phyloP scores from a whole-genome alignment of 2,888 invertebrate genomes.

The Leptinotarsa juncta region DNA sequence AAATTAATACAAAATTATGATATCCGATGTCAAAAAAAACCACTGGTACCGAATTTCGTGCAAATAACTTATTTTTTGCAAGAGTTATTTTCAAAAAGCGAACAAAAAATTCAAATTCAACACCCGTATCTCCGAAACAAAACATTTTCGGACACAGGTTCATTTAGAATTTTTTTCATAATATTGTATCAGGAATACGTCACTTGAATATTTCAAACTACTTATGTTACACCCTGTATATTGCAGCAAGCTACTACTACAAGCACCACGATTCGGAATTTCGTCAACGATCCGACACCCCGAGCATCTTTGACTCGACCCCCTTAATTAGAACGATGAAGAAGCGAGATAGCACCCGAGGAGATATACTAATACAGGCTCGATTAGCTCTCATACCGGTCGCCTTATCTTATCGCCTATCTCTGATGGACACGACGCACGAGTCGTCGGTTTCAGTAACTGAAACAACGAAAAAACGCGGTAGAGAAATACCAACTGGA shows the following conservation, averaged over 20 bases:
- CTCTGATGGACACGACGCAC: constrained; percentile 31
- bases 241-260: background rate
- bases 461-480: constrained; percentile 21
- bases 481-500: constrained; percentile 6
- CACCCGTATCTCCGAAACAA: too few species aligned
- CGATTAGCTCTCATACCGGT: constrained; percentile 35
- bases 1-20: too few species aligned
- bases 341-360: constrained; percentile 33
- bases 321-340: constrained; percentile 39
- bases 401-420: constrained; percentile 34
- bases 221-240: background rate
- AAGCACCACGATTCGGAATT: background rate
- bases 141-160: too few species aligned
- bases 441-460: constrained; percentile 37
- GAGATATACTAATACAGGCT: constrained; percentile 38
- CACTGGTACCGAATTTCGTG: too few species aligned
- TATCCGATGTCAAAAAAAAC: too few species aligned
- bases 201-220: too few species aligned
- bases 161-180: too few species aligned
- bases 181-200: too few species aligned
- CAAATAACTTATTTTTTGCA: too few species aligned
- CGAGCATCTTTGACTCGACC: constrained; percentile 10
- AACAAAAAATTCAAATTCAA: too few species aligned
- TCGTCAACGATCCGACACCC: constrained; percentile 34
- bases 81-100: too few species aligned